Percentiles rank a stretch among this genome's conserved stretches.
These are phyloP conservation scores for Xiphophorus hellerii DNA, from an alignment of 2,113 vertebrate species.

Conservation along the genomic window DNA sequence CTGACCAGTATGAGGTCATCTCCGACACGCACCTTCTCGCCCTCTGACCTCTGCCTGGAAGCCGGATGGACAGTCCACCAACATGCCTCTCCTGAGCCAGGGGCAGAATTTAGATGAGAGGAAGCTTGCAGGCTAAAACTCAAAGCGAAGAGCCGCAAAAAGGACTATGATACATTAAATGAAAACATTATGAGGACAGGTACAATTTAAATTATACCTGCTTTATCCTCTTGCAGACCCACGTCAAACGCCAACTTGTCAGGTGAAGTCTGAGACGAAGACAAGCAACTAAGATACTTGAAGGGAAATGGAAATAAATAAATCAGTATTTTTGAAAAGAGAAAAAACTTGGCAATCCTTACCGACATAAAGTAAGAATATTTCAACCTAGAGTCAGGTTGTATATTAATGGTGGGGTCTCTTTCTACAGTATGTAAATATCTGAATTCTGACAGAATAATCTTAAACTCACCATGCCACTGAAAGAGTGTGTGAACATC, in stretches of 20 bases:
- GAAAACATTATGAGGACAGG: not conserved
- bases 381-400: not conserved
- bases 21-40: slow-evolving; percentile 94
- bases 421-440: not conserved
- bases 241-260: slow-evolving; percentile 96
- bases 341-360: not conserved
- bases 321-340: not conserved
- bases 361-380: not conserved
- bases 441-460: not conserved
- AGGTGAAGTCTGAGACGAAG: slow-evolving; percentile 88
- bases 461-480: slow-evolving; percentile 86
- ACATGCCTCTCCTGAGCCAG: slow-evolving; percentile 78
- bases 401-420: not conserved
- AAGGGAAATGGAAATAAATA: not conserved
- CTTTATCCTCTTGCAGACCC: slow-evolving; percentile 89
- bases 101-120: not conserved
- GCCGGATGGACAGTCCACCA: slow-evolving; percentile 86
- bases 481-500: slow-evolving; percentile 91
- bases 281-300: slow-evolving; percentile 92
- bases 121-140: not conserved
- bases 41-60: slow-evolving; percentile 88
- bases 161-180: not conserved
- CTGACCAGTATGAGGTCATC: slow-evolving; percentile 96
- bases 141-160: not conserved
- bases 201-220: slow-evolving; percentile 71